Base-by-base conservation (phyloP, 2,888 invertebrate species). In the Eucriotettix oculatus region DNA sequence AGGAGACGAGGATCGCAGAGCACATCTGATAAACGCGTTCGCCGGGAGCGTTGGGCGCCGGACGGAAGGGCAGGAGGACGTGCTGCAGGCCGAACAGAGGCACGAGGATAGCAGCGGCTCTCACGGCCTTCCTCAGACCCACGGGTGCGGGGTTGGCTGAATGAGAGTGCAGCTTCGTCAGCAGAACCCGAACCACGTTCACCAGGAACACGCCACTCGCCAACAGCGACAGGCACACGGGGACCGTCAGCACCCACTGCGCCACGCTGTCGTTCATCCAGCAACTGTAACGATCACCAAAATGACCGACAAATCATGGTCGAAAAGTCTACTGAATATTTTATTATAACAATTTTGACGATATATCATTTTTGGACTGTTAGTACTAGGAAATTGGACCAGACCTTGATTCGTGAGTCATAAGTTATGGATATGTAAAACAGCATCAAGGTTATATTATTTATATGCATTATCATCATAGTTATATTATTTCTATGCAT, bases 51-150 rank as follows among this genome's bases (percentile, higher is more conserved):
- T 79, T 78, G 1, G 76, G 73, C 1, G 78, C 73, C 0, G 87
- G 87, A 12, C 81, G 77, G 65, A 86, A 79, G 0, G 87, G 86
- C 14, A 87, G 77, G 58, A 87, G 72, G 42, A 87, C 73, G 69
- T 83, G 86, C 68, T 89, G 87, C 1, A 88, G 73, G 0, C 88
- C 88, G 61, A 89, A 83, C 0, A 89, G 73, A 0, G 88, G 88
- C n/a, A 87, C 84, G 69, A 88, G 74, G 65, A 88, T 85, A 10
- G 87, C 75, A 0, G 85, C 82, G 0, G 88, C 87, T 59, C 86
- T 74, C 0, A 82, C 81, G 0, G 87, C 86, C 68, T 86, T 83
- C 54, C 76, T 74, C 56, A 82, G 79, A 17, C 81, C 80, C 48
- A 76, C 66, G 0, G 81, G 79, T 0, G 79, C 78, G 0, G 80